Base-by-base conservation (phyloP, 2,113 vertebrate genomes). In the Clupea harengus region DNA sequence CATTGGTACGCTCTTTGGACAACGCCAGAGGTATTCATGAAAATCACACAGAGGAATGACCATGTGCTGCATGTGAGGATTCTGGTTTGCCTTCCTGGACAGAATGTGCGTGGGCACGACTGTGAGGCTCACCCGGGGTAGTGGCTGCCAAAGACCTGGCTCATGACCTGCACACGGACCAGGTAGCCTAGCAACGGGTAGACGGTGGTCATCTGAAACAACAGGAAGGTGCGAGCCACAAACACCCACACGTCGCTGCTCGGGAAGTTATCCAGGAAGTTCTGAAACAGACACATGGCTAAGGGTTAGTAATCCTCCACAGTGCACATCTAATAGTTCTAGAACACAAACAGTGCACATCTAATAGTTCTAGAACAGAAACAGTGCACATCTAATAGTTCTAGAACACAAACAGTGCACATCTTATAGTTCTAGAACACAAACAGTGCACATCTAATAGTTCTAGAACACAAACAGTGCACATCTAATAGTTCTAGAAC, bases 181-280 rank as follows among this genome's bases (percentile, higher is more conserved):
- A 99, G 88, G 91, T 99, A 99, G 81, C 98, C 97, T 87, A 99
- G 91, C 82, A 99, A 93, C 0, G 98, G 98, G 91, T 97, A 99
- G 4, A 99, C 98, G 0, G 97, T 98, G 90, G 97, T 95, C 98
- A 99, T 99, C 94, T 99, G 98, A 94, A 99, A 99, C 60, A 99
- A 94, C 90, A 99, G 93, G 92, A 94, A 99, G 82, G 94, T 92
- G 92, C 98, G 97, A 87, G 97, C 98, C 89, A 99, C 92, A 90
- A 99, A 99, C 81, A 98, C 97, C 94, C 97, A 91, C 85, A 96
- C 89, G 84, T 99, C 98, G 88, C 93, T 91, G 83, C 95, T 99
- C 75, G 98, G 96, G 91, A 99, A 99, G 89, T 99, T 99, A 91
- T 99, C 98, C 86, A 99, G 90, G 93, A 99, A 99, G 92, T 99